Evolutionary conservation across 1,140 invertebrate species (phyloP).

Genomic region (Scaptomyza montana): DNA sequence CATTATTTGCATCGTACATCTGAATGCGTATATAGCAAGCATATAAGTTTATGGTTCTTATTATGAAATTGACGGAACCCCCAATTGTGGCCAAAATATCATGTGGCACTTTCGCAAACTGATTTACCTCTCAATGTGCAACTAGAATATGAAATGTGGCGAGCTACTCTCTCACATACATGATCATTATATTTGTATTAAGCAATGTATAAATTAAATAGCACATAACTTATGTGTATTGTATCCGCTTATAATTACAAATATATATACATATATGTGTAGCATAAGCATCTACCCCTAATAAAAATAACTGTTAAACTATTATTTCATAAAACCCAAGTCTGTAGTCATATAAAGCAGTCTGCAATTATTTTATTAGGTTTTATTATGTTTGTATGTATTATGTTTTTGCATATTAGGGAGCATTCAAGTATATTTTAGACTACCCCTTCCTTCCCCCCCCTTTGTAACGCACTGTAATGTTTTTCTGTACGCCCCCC

Average conservation of each 20-base stretch:
- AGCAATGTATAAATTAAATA: conserved; percentile 50
- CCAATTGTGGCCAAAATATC: conserved; percentile 70
- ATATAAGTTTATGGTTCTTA: conserved; percentile 12
- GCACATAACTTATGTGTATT: conserved; percentile 20
- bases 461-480: no score
- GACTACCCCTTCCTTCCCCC: no score
- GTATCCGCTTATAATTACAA: conserved; percentile 13
- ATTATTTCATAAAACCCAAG: conserved; percentile 74
- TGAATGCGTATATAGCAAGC: conserved; percentile 17
- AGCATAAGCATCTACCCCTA: conserved; percentile 51
- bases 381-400: no score
- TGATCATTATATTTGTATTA: conserved; percentile 53
- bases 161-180: conserved; percentile 53
- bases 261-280: conserved; percentile 46
- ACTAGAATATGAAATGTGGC: conserved; percentile 53
- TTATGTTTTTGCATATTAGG: no score
- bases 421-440: no score
- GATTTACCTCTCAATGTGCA: conserved; percentile 78
- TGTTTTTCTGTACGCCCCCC: no score
- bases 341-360: conserved; percentile 62
- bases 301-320: conserved; percentile 70
- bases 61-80: conserved; percentile 53
- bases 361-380: no score
- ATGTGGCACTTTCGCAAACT: conserved; percentile 64
- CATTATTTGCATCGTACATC: conserved; percentile 16